phyloP scores from a whole-genome alignment of 2,797 vertebrate species.

The Cynopterus sphinx region DNA sequence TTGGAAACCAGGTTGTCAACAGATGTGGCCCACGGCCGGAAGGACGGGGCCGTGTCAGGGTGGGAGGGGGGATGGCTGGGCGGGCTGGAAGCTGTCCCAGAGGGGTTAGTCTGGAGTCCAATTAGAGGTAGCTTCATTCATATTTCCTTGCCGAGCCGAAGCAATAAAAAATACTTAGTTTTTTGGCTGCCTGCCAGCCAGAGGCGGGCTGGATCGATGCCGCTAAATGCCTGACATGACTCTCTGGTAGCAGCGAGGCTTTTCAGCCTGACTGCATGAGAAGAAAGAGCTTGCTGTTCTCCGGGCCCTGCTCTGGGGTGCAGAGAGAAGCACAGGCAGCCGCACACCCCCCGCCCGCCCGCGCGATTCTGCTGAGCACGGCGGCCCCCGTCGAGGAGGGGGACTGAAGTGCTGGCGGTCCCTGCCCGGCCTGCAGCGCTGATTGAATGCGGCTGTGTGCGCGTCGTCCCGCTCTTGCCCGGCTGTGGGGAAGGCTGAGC shows the following conservation, averaged over 20 bases:
- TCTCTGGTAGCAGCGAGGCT: constrained; percentile 81
- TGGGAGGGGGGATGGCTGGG: constrained; percentile 21
- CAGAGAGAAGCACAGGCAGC: constrained; percentile 80
- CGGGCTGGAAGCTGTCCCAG: constrained; percentile 76
- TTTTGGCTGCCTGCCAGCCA: constrained; percentile 83
- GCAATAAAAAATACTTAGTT: constrained; percentile 87
- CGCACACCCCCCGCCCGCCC: constrained; percentile 50
- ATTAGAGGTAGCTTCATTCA: constrained; percentile 83
- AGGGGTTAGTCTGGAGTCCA: constrained; percentile 79
- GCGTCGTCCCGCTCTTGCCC: not conserved
- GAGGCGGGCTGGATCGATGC: constrained; percentile 85
- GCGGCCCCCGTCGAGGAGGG: constrained; percentile 53
- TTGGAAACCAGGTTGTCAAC: constrained; percentile 74
- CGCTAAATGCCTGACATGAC: constrained; percentile 85
- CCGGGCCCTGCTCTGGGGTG: constrained; percentile 71
- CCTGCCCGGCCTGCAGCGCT: not conserved
- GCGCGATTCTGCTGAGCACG: constrained; percentile 50
- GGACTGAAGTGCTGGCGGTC: not conserved
- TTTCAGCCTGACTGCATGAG: constrained; percentile 90
- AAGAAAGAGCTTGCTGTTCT: constrained; percentile 91
- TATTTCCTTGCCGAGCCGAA: constrained; percentile 82
- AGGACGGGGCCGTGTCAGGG: constrained; percentile 52
- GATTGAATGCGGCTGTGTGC: constrained; percentile 50
- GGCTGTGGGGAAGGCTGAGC: not conserved
- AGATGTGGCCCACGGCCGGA: constrained; percentile 58